A percentile compares a stretch with the other conserved stretches of the same genome.
Evolutionary conservation across 92 coral and sea anemone species (phyloP).

Genomic region (Nematostella vectensis): DNA sequence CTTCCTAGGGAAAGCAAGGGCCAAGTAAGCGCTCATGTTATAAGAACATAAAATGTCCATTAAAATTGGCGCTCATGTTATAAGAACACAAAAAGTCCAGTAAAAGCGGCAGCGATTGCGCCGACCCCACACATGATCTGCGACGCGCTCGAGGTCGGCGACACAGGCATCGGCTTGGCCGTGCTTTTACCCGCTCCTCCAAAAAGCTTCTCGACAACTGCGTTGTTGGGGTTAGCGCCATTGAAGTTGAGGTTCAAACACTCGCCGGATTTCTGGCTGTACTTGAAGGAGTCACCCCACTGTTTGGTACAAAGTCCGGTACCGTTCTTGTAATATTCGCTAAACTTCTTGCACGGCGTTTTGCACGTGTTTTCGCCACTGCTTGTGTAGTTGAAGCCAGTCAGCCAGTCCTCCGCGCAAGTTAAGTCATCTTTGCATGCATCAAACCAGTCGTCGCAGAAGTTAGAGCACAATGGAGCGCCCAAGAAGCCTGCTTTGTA

Average conservation of each 20-base stretch:
- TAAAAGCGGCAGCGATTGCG: too few relatives aligned
- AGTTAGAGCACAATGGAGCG: slow-evolving; percentile 39
- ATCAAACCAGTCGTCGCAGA: slow-evolving; percentile 53
- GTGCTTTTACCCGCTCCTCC: slow-evolving; percentile 3
- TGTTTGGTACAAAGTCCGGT: slow-evolving; percentile 33
- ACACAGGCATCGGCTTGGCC: too few relatives aligned
- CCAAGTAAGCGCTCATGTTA: too few relatives aligned
- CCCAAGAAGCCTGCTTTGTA: slow-evolving; percentile 6
- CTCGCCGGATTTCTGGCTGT: slow-evolving; percentile 15
- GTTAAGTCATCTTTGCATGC: slow-evolving; percentile 45
- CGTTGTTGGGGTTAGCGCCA: slow-evolving; percentile 28
- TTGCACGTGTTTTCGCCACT: slow-evolving; percentile 24
- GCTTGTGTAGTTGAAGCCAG: slow-evolving; percentile 17
- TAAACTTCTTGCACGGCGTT: slow-evolving; percentile 27
- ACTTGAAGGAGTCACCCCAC: slow-evolving; percentile 44
- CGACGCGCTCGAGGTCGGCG: too few relatives aligned
- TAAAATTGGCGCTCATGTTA: too few relatives aligned
- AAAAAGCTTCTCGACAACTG: slow-evolving; percentile 30
- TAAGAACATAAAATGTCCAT: too few relatives aligned
- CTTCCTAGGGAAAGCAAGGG: too few relatives aligned
- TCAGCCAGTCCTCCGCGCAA: slow-evolving; percentile 41
- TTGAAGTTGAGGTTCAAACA: slow-evolving; percentile 35
- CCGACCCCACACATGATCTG: too few relatives aligned
- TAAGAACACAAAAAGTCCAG: too few relatives aligned
- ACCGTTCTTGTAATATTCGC: slow-evolving; percentile 19